A percentile compares a stretch with the other conserved stretches of the same genome.
These are phyloP conservation scores for Bryconaethiops microstoma DNA, from an alignment of 2,797 vertebrate genomes.

Conservation along the genomic window DNA sequence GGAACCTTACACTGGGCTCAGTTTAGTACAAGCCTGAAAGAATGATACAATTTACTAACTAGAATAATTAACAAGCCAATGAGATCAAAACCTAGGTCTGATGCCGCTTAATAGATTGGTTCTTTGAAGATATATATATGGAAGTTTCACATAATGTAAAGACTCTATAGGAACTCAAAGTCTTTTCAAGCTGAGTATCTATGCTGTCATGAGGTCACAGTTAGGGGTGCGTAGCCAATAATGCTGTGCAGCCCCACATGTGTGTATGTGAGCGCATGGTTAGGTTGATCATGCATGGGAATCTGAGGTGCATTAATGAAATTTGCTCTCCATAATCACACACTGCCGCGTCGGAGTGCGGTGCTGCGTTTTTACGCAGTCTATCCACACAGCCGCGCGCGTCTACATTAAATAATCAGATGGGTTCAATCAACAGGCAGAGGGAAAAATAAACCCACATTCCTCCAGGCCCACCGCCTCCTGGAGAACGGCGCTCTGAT, in stretches of 20 bases:
- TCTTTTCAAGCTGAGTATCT: background rate
- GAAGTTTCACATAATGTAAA: background rate
- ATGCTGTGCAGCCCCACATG: background rate
- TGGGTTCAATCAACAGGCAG: slow-evolving; percentile 55
- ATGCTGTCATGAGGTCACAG: background rate
- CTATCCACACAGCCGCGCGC: slow-evolving; percentile 35
- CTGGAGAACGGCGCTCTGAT: slow-evolving; percentile 47
- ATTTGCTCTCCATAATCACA: slow-evolving; percentile 32
- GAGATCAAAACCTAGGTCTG: background rate
- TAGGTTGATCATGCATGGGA: background rate
- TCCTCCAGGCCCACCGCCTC: slow-evolving; percentile 49
- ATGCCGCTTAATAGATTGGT: background rate
- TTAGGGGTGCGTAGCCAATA: too few relatives aligned
- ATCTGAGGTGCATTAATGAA: slow-evolving; percentile 17
- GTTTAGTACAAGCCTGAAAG: background rate
- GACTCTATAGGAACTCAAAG: background rate
- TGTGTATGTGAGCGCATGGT: background rate
- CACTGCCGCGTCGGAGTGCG: slow-evolving; percentile 24
- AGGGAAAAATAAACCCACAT: slow-evolving; percentile 56
- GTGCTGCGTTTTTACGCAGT: slow-evolving; percentile 26
- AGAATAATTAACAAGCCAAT: slow-evolving; percentile 19
- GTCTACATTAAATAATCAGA: slow-evolving; percentile 54
- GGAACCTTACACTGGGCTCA: background rate
- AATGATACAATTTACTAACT: slow-evolving; percentile 4
- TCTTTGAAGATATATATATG: too few relatives aligned